Base-by-base conservation (phyloP, 2,888 invertebrate species). In the Conops quadrifasciatus region DNA sequence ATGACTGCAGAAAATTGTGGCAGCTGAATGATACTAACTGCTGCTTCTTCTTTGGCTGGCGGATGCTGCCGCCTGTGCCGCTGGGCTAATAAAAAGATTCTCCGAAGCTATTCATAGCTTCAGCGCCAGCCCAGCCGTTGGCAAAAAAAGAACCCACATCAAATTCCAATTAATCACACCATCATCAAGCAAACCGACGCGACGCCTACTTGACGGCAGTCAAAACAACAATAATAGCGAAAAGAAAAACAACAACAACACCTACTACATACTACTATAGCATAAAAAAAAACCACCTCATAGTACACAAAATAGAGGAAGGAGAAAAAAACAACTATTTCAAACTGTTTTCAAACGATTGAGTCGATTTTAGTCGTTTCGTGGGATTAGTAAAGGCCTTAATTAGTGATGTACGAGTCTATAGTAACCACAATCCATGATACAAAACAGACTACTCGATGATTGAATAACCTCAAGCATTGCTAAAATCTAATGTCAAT, bases 141-240 rank as follows among this genome's bases (percentile, higher is more conserved):
- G 21, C 4, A 66, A 53, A 67, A 19, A 59, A 47, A 26, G 21
- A 62, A 62, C 49, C 74, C 75, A 78, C 75, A 80, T 78, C 76
- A 71, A 78, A 78, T 78, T 76, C 78, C 77, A 77, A 80, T 81
- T 80, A 80, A 80, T 78, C 81, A 80, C 73, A 49, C 36, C 59
- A 59, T 49, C 65, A 63, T 49, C 65, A 63, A 51, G 51, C 60
- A 69, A 70, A n/a, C 36, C 24, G 19, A 47, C 30, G 63, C 71
- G 60, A 66, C 70, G 72, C 71, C 74, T 71, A 66, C 66, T 72
- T 70, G 71, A 26, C 70, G 72, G 72, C 56, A 45, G 24, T 64
- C 49, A n/a, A 16, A 65, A 30, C 16, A 51, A 65, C 51, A 19
- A 51, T 26, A 30, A 36, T 21, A n/a, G 36, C 76, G 75, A 74